phyloP scores from a whole-genome alignment of 2,888 invertebrate species.

The Apamea epomidion region DNA sequence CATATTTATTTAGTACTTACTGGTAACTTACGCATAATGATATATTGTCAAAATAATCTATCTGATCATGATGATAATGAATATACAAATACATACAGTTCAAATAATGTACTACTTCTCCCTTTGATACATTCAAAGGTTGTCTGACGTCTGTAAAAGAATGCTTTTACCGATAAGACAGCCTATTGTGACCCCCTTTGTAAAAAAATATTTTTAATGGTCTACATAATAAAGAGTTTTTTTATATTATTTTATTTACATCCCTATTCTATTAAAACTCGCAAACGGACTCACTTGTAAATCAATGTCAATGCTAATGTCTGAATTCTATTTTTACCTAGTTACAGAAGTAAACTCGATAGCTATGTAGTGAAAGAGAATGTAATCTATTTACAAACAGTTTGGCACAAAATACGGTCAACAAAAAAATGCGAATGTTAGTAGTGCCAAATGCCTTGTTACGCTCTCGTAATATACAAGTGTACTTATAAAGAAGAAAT shows the following conservation, averaged over 20 bases:
- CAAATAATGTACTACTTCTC: neutral
- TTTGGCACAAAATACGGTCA: slow-evolving; percentile 8
- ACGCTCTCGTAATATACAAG: slow-evolving; percentile 4
- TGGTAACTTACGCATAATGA: neutral
- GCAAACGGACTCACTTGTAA: too few species aligned
- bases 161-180: neutral
- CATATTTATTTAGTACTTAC: slow-evolving; percentile 19
- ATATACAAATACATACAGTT: neutral
- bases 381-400: slow-evolving; percentile 20
- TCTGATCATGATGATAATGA: slow-evolving; percentile 1
- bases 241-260: neutral
- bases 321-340: slow-evolving; percentile 6
- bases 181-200: too few species aligned
- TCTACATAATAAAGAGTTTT: neutral
- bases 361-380: slow-evolving; percentile 6
- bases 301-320: slow-evolving; percentile 18
- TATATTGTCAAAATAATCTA: slow-evolving; percentile 9
- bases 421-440: neutral
- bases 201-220: too few species aligned
- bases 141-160: neutral
- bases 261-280: neutral
- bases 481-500: slow-evolving; percentile 23
- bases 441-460: slow-evolving; percentile 15
- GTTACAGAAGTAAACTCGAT: neutral
- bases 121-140: neutral